Evolutionary conservation across 2,888 invertebrate genomes (phyloP).

Genomic region (Macaria notata): DNA sequence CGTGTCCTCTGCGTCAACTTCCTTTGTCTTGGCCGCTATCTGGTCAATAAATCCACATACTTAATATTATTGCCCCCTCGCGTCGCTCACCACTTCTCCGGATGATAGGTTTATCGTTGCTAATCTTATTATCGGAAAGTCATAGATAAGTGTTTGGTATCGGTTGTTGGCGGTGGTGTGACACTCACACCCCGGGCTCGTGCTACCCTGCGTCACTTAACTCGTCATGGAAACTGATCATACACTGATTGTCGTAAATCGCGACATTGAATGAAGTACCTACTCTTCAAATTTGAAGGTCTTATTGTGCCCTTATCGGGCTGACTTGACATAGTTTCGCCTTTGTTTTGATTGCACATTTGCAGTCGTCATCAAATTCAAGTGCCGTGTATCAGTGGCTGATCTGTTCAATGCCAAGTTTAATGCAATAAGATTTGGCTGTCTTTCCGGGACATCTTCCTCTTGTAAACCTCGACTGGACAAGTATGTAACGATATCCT

Average conservation of each 20-base stretch:
- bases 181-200: constrained; percentile 12
- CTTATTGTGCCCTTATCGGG: no score
- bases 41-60: constrained; percentile 5
- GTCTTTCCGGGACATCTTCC: constrained; percentile 48
- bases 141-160: constrained; percentile 4
- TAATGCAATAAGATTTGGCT: constrained; percentile 48
- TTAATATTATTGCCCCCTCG: constrained; percentile 2
- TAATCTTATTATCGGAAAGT: constrained; percentile 17
- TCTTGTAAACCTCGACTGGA: constrained; percentile 49
- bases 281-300: no score
- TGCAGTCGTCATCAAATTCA: no score
- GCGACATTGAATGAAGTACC: no score
- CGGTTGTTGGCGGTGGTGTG: constrained; percentile 3
- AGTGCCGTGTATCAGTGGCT: no score
- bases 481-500: constrained; percentile 50
- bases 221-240: no score
- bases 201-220: constrained; percentile 1
- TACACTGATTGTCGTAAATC: no score
- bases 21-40: constrained; percentile 21
- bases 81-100: constrained; percentile 14
- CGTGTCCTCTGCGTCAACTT: neutral
- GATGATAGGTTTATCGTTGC: constrained; percentile 20
- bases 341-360: no score
- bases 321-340: no score
- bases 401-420: constrained; percentile 33